Percentiles rank a stretch among this genome's conserved stretches.
Evolutionary conservation across 2,113 vertebrate species (phyloP).

Genomic region (Sinocyclocheilus anshuiensis): DNA sequence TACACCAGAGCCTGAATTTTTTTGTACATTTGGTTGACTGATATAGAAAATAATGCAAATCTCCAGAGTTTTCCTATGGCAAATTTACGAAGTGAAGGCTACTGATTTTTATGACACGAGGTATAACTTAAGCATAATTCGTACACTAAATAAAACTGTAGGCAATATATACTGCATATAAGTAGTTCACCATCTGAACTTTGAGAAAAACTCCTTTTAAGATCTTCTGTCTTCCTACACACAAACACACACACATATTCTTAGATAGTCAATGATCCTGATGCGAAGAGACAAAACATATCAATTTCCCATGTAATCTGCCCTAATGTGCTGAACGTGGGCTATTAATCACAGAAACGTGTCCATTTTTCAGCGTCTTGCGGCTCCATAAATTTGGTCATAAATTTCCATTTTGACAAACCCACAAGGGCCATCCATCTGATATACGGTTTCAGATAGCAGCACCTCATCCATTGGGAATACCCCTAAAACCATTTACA

Average conservation of each 20-base stretch:
- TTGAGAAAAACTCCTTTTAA: too few relatives aligned
- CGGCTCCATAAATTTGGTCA: not conserved
- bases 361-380: constrained; percentile 19
- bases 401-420: constrained; percentile 20
- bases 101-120: not conserved
- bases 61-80: too few relatives aligned
- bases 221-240: too few relatives aligned
- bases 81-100: not conserved
- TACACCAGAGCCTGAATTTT: too few relatives aligned
- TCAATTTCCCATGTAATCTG: constrained; percentile 1
- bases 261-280: constrained; percentile 25
- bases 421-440: constrained; percentile 13
- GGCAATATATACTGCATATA: not conserved
- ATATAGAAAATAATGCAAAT: not conserved
- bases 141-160: not conserved
- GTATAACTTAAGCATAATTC: not conserved
- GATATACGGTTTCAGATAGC: constrained; percentile 30
- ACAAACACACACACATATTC: not conserved
- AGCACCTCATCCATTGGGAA: constrained; percentile 13
- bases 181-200: too few relatives aligned
- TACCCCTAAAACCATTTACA: constrained; percentile 28
- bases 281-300: constrained; percentile 28
- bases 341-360: constrained; percentile 34
- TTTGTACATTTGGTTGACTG: not conserved
- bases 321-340: not conserved